Conservation (phyloP, 2,797 vertebrate genomes). For the Lates japonicus region DNA sequence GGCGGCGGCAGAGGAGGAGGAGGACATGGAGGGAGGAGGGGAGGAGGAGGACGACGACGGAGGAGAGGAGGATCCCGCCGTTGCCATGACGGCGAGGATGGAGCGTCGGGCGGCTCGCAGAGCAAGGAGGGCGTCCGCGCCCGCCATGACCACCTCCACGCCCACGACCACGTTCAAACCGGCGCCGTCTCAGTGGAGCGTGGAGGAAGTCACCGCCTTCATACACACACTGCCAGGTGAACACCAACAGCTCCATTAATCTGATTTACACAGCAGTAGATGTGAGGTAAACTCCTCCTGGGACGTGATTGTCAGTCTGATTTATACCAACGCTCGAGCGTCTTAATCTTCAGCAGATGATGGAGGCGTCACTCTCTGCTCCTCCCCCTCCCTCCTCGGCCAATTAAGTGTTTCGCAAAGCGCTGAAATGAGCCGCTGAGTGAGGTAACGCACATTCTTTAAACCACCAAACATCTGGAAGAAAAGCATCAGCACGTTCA, state of each 20-base stretch:
- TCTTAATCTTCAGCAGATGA: conserved; percentile 51
- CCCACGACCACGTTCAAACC: conserved; percentile 78
- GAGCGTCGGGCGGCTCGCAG: conserved; percentile 89
- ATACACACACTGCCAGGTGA: conserved; percentile 95
- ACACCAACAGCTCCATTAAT: fast-evolving
- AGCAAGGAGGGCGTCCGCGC: conserved; percentile 87
- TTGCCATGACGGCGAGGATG: conserved; percentile 91
- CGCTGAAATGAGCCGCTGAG: not conserved
- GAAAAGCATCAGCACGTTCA: not conserved
- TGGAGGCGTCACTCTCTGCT: not conserved
- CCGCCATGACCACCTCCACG: conserved; percentile 82
- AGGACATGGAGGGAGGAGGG: conserved; percentile 53
- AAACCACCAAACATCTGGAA: conserved; percentile 43
- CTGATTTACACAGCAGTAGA: not conserved
- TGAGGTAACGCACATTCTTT: conserved; percentile 17
- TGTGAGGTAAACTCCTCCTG: not conserved
- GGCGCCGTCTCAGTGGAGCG: conserved; percentile 92
- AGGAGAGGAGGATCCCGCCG: conserved; percentile 85
- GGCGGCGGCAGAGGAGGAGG: conserved; percentile 79
- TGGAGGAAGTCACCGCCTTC: conserved; percentile 96
- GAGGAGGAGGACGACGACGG: conserved; percentile 54
- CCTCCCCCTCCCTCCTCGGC: not conserved
- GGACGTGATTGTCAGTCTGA: conserved; percentile 30
- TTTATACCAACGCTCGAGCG: not conserved
- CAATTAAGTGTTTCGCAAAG: conserved; percentile 65